Percentiles rank a stretch among this genome's conserved stretches.
Conservation (phyloP, 2,888 invertebrate genomes). For the Acronicta leporina region DNA sequence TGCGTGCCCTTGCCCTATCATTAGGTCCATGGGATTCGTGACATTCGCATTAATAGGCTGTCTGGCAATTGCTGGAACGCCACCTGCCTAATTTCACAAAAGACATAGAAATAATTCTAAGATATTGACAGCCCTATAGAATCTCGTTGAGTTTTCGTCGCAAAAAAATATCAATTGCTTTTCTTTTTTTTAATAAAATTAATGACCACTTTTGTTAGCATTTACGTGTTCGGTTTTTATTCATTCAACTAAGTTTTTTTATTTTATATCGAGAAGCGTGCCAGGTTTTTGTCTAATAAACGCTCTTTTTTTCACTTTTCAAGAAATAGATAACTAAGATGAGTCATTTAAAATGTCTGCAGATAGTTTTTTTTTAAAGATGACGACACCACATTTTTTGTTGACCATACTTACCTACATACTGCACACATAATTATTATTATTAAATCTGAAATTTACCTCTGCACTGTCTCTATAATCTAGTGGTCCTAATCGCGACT, state of each 20-base stretch:
- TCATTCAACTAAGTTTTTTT: neutral
- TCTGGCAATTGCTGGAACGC: too few relatives aligned
- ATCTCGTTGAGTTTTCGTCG: slow-evolving; percentile 2
- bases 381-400: neutral
- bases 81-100: too few relatives aligned
- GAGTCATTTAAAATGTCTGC: neutral
- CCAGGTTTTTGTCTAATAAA: neutral
- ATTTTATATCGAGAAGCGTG: slow-evolving; percentile 16
- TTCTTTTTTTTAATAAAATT: slow-evolving; percentile 1
- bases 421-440: too few relatives aligned
- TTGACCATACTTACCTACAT: neutral
- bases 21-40: too few relatives aligned
- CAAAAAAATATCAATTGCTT: slow-evolving; percentile 6
- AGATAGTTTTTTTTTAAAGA: neutral
- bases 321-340: slow-evolving; percentile 11
- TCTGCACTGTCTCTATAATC: too few relatives aligned
- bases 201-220: slow-evolving; percentile 9
- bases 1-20: too few relatives aligned
- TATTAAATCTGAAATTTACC: too few relatives aligned
- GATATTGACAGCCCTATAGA: neutral
- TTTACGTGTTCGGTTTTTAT: slow-evolving; percentile 12
- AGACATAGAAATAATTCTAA: too few relatives aligned
- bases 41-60: too few relatives aligned
- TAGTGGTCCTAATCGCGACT: too few relatives aligned
- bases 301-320: neutral